Evolutionary conservation across 2,888 invertebrate species (phyloP).

Genomic region (Eilema griseolum): DNA sequence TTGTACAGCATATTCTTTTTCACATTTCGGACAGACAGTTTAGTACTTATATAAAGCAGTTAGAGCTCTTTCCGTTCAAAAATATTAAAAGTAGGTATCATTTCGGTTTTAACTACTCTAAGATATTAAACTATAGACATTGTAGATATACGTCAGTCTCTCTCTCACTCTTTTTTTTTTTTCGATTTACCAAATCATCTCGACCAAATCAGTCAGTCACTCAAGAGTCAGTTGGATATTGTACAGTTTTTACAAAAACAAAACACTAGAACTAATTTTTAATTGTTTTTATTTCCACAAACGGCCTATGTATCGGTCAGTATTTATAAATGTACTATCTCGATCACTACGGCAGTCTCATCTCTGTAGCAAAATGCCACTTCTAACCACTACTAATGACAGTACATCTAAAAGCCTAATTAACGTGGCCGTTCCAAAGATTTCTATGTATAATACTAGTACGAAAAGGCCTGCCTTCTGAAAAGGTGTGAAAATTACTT

Average conservation of each 20-base stretch:
- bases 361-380: not conserved
- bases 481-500: no score
- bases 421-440: conserved; percentile 47
- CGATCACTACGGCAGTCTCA: not conserved
- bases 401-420: conserved; percentile 27
- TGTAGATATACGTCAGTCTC: no score
- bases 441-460: not conserved
- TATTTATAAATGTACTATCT: not conserved
- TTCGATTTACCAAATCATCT: no score
- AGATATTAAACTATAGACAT: no score
- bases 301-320: no score
- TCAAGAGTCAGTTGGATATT: no score
- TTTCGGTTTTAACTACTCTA: not conserved
- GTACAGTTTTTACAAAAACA: no score
- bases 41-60: not conserved
- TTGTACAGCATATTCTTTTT: not conserved
- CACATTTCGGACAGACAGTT: not conserved
- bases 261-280: not conserved
- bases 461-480: no score
- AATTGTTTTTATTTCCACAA: not conserved
- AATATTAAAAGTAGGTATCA: no score
- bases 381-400: not conserved
- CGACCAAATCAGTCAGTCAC: no score
- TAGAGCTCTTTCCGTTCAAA: not conserved
- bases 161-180: no score